Base-by-base conservation (phyloP, 2,888 invertebrate genomes). In the Drosophila pegasa region DNA sequence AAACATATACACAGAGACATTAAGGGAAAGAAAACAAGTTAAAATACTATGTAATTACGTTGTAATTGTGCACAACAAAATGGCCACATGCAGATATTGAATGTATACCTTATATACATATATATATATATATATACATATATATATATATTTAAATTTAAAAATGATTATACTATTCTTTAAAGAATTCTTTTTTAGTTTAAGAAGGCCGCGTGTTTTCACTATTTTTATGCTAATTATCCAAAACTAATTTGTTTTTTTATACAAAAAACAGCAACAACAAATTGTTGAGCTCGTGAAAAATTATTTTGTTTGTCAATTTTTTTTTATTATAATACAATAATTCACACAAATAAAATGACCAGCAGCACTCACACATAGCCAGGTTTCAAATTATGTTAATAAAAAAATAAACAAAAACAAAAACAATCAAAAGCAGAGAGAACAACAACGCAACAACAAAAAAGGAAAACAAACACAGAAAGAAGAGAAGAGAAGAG, bases 341-440 rank as follows among this genome's bases (percentile, higher is more conserved):
- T 12, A 29, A 29, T 56, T 27, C 10, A 16, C 22, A 50, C 45
- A 43, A 40, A 38, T 31, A 45, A 65, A 61, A 27, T 35, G 38
- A 54, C 22, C 37, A 37, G 51, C 50, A 22, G 43, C 27, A 65
- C 43, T 16, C 48, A 55, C 47, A 70, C 57, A 65, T 67, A 86
- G 87, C 75, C 86, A 87, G 82, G 82, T 82, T 82, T 82, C 84
- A 84, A 73, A 67, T 78, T 72, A 48, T 73, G 54, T 80, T 75
- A 64, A 63, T 58, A 62, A 35, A 63, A 57, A 14, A 25, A 22
- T 22, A 43, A 41, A 41, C 3, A 22, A 45, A 25, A 16, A 33
- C 18, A n/a, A 16, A 33, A 31, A n/a, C 67, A 71, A 75, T 58
- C 29, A 67, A 68, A 68, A 50, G 35, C 51, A 29, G 18, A 54